Base-by-base conservation (phyloP, 2,113 vertebrate genomes). In the Perca fluviatilis region DNA sequence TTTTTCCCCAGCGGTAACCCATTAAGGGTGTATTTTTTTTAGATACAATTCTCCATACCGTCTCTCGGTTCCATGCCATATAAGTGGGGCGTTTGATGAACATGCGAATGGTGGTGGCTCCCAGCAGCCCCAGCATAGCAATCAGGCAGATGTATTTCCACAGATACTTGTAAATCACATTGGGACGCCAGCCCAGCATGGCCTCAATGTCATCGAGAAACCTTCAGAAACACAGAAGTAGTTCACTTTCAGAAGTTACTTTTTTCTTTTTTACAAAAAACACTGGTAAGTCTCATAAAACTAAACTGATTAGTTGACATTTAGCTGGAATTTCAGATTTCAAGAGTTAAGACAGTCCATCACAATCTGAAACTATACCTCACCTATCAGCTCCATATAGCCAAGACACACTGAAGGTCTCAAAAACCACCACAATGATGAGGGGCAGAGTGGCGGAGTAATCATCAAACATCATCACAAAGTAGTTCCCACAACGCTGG, bases 341-440 rank as follows among this genome's bases (percentile, higher is more conserved):
- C 21, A 66, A 25, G 33, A 46, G 6, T 25, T 3, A 5, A 75
- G 23, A 30, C 1, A 7, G 9, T 50, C 8, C 23, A 2, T 19
- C 1, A 19, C 3, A 30, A 9, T 21, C n/a, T 50, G 36, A 47
- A 65, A 36, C 57, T 33, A 40, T 8, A 53, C n/a, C 88, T 90
- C 83, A 97, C 97, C 96, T 96, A 70, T 96, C 96, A 0, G 96
- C 93, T n/a, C 96, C 96, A 1, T 95, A 97, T 2, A 96, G 66
- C 96, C 97, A 98, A 13, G 95, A 93, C 40, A 97, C 94, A 2
- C 96, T 95, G 78, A 96, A 36, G 30, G 94, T 96, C 88, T 98
- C 96, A 30, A 96, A 95, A 1, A 95, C 84, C 67, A 96, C 89
- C 9, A 97, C 95, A 1, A 96, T 91, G 65, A 97, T 93, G 70